Base-by-base conservation (phyloP, 2,888 invertebrate species). In the Sinodicranocentrus sp. region DNA sequence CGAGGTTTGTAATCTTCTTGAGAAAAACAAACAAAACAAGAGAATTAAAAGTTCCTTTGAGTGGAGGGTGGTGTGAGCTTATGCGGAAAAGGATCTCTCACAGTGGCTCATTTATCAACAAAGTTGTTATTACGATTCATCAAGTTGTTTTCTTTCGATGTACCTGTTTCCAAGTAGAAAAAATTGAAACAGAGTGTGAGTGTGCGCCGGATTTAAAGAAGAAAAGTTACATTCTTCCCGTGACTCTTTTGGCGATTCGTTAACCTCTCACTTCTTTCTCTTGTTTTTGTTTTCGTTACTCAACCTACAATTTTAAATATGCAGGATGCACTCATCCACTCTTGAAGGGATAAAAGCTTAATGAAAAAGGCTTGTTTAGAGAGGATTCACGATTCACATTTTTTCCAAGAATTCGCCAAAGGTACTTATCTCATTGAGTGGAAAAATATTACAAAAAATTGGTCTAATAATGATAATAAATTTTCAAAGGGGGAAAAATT, bases 211-310 rank as follows among this genome's bases (percentile, higher is more conserved):
- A 70, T 48, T 15, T 48, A 10, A 3, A 48, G 5, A 33, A 33
- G 10, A 33, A 33, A 33, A 33, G 2, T 5, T 48, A 48, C 48
- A 48, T 48, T 39, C 39, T 13, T 8, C 39, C 39, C 6, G 13
- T 5, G 5, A n/a, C n/a, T n/a, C n/a, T n/a, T n/a, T n/a, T n/a
- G n/a, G 59, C 23, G 23, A 75, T 65, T 75, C 75, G 75, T 75
- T 75, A 75, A 75, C 75, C 73, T 57, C 65, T 13, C 65, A 65
- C 44, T 70, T 57, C 21, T 44, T 39, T 39, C 15, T 48, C 6
- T 39, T 8, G 6, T 5, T 39, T 39, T 39, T 5, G 6, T 39
- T 39, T 13, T 39, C 39, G 39, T 39, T 39, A 13, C 39, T 39
- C 39, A 8, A 8, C 10, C n/a, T n/a, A n/a, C 13, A 48, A 48